These are phyloP conservation scores for Sebastes paucispinis DNA, from an alignment of 2,797 vertebrate genomes.

Conservation along the genomic window DNA sequence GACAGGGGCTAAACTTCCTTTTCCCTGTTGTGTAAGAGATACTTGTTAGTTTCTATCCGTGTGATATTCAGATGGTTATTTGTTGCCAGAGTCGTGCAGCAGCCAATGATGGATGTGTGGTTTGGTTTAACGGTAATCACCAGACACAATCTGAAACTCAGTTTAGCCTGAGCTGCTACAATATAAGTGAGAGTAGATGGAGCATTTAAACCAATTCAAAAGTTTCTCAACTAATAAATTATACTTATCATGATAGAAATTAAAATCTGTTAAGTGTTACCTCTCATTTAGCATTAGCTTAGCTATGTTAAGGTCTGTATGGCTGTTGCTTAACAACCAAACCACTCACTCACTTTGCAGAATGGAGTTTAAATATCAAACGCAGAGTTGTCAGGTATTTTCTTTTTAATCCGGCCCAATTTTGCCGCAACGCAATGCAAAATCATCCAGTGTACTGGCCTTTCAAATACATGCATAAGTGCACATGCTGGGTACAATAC, in stretches of 20 bases:
- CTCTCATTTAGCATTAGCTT: neutral
- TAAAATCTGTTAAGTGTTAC: neutral
- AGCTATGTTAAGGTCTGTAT: neutral
- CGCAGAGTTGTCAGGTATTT: neutral
- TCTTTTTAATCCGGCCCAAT: neutral
- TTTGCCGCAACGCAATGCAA: too few species aligned
- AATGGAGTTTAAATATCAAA: neutral
- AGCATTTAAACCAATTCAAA: neutral
- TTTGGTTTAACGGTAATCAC: neutral
- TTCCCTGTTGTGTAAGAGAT: slow-evolving; percentile 14
- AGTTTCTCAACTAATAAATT: neutral
- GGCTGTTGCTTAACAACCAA: neutral
- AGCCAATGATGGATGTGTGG: neutral
- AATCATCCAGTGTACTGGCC: too few species aligned
- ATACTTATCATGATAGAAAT: neutral
- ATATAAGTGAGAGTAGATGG: neutral
- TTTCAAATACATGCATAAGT: too few species aligned
- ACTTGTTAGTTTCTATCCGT: slow-evolving; percentile 27
- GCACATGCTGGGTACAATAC: too few species aligned
- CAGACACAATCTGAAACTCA: neutral
- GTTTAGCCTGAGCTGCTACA: neutral
- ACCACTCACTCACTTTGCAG: neutral
- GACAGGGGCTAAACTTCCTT: neutral
- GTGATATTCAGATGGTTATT: slow-evolving; percentile 14
- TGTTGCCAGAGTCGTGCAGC: neutral